A percentile compares a stretch with the other conserved stretches of the same genome.
These are phyloP conservation scores for Charadrius vociferus DNA, from an alignment of 2,113 vertebrate species.

Conservation along the genomic window DNA sequence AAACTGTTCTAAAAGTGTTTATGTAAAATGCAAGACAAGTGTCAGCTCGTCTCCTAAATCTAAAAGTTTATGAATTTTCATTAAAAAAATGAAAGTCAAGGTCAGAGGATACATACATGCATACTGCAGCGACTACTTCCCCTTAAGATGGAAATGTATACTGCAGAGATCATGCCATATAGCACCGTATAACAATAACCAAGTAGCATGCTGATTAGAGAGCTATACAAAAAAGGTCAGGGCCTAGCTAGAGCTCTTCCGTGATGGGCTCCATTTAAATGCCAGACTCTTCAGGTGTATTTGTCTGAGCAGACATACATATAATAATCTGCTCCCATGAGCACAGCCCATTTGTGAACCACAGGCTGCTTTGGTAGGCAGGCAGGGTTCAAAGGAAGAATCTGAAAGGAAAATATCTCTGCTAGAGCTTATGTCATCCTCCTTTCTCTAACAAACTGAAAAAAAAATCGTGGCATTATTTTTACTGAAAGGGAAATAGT, in stretches of 20 bases:
- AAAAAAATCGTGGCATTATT: background rate
- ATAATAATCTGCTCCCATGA: conserved; percentile 55
- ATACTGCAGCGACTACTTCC: background rate
- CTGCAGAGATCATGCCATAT: conserved; percentile 27
- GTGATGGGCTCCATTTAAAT: conserved; percentile 36
- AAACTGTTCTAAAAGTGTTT: background rate
- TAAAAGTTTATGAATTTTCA: conserved; percentile 7
- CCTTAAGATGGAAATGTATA: conserved; percentile 26
- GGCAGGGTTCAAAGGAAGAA: conserved; percentile 43
- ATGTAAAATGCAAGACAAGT: background rate
- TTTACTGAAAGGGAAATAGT: conserved; percentile 40
- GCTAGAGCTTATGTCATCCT: conserved; percentile 15
- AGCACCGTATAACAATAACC: conserved; percentile 43
- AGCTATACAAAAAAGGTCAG: conserved; percentile 51
- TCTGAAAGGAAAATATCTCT: conserved; percentile 29
- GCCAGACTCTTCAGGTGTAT: conserved; percentile 39
- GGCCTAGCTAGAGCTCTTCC: conserved; percentile 4
- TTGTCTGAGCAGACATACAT: conserved; percentile 32
- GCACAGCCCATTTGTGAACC: conserved; percentile 35
- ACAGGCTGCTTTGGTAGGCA: conserved; percentile 23
- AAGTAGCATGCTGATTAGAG: conserved; percentile 54
- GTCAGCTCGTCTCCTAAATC: background rate
- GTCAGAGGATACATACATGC: background rate
- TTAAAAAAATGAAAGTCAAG: background rate
- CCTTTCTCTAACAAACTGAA: background rate